Evolutionary conservation across 2,113 vertebrate genomes (phyloP), one percentile per base, ranked within the genome.

Genomic region (Corapipo altera): DNA sequence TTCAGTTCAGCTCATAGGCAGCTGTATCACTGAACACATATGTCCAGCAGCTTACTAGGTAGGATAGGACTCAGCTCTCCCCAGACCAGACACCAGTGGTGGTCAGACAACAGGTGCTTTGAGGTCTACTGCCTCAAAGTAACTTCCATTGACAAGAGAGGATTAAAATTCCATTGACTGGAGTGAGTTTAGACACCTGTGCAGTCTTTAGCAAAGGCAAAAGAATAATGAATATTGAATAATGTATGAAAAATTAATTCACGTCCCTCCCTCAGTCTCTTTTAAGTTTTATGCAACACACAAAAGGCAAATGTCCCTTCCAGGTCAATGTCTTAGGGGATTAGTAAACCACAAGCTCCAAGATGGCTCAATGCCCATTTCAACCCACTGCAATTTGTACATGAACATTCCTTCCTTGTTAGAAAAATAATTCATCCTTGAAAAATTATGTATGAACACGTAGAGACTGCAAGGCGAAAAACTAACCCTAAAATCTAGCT

Each of bases 291-390:
- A 57, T 32, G 72, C 52, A 52, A 61, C 30, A 44, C 7, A 65
- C 16, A 82, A 66, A 89, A 91, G 62, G 37, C 39, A 79, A 95
- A 88, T 48, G 16, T 65, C 49, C 71, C 75, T 88, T 85, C 62
- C 74, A 78, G 78, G 57, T 91, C 44, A 89, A 57, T 37, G 22
- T 91, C 66, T 91, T 49, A 54, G 49, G 20, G 58, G 62, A 70
- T 2, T 59, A 41, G 76, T 82, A 91, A 96, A 85, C 61, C 21
- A 41, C 48, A 72, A 24, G 41, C 82, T 95, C 61, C 37, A 43
- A n/a, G 58, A 6, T 65, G 49, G 55, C 73, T 82, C 33, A 67
- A 13, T 0, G 8, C 11, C 61, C 8, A 8, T 76, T 82, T 79
- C 58, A 90, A 37, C 58, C 37, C 70, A 41, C 37, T 66, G 85